phyloP scores from a whole-genome alignment of 1,140 invertebrate species.

The Eupristina koningsbergeri region DNA sequence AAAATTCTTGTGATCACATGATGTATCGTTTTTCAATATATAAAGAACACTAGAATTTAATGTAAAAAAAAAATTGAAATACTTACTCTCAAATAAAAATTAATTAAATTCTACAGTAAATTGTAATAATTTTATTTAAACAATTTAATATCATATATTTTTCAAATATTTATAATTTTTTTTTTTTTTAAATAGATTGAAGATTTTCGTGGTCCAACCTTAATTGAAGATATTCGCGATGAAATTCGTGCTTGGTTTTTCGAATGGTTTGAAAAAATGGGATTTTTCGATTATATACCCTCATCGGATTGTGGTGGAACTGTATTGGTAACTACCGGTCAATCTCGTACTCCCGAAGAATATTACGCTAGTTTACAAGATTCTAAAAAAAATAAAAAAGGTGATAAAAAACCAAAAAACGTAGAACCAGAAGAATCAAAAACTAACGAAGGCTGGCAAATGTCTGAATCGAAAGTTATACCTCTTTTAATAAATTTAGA shows the following conservation, averaged over 20 bases:
- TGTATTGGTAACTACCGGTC: slow-evolving; percentile 72
- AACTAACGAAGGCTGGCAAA: slow-evolving; percentile 51
- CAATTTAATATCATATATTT: too few relatives aligned
- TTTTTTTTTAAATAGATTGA: slow-evolving; percentile 59
- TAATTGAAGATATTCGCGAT: slow-evolving; percentile 80
- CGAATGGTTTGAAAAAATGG: slow-evolving; percentile 75
- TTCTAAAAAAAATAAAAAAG: too few relatives aligned
- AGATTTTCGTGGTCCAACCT: slow-evolving; percentile 73
- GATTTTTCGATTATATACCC: slow-evolving; percentile 75
- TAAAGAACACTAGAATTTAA: too few relatives aligned
- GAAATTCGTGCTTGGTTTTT: slow-evolving; percentile 81
- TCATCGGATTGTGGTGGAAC: slow-evolving; percentile 73
- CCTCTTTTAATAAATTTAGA: slow-evolving; percentile 64
- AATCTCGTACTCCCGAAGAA: slow-evolving; percentile 74
- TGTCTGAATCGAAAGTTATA: slow-evolving; percentile 63
- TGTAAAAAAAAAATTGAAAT: too few relatives aligned
- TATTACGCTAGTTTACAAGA: slow-evolving; percentile 61
- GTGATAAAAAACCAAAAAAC: neutral
- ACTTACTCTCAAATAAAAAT: too few relatives aligned
- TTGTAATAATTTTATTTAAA: too few relatives aligned
- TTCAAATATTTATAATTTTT: neutral
- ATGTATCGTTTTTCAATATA: too few relatives aligned
- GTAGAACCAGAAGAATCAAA: slow-evolving; percentile 47
- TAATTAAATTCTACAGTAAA: neutral
- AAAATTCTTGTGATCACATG: too few relatives aligned